Conservation (phyloP, 2,888 invertebrate genomes). For the Hecatera dysodea region DNA sequence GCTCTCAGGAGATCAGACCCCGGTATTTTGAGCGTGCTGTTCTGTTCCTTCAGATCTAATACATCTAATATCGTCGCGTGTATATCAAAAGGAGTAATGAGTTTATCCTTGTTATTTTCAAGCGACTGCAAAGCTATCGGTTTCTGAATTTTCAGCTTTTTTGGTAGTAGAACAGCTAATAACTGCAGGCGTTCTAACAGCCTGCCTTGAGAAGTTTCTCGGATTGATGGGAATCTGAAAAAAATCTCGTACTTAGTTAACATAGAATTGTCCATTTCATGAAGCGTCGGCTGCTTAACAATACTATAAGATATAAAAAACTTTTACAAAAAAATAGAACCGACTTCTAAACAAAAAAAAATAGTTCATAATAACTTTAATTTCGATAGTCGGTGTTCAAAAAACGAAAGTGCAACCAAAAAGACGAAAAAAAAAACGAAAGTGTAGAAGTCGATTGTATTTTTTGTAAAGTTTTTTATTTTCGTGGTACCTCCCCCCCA, state of each 20-base stretch:
- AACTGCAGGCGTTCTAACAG: constrained; percentile 97
- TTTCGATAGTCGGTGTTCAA: too few species aligned
- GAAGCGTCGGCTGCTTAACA: neutral
- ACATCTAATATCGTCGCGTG: constrained; percentile 93
- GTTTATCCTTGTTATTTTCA: constrained; percentile 91
- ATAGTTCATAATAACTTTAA: too few species aligned
- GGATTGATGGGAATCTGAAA: constrained; percentile 93
- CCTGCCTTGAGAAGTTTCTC: constrained; percentile 97
- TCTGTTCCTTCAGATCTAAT: constrained; percentile 85
- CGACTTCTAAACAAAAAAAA: too few species aligned
- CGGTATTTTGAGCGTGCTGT: constrained; percentile 75
- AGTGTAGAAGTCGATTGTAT: too few species aligned
- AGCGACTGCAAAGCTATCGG: constrained; percentile 92
- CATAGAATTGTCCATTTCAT: neutral
- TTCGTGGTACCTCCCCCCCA: too few species aligned
- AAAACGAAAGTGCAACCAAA: too few species aligned
- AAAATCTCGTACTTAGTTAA: neutral
- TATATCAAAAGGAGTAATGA: constrained; percentile 97
- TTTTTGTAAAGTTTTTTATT: too few species aligned
- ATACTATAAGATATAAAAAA: too few species aligned
- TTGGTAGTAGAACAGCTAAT: constrained; percentile 95
- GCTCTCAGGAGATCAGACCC: constrained; percentile 90
- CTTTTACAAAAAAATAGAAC: too few species aligned
- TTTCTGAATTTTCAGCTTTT: constrained; percentile 92
- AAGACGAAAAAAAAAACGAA: too few species aligned